phyloP scores from a whole-genome alignment of 2,888 invertebrate species.

The Antheraea yamamai region DNA sequence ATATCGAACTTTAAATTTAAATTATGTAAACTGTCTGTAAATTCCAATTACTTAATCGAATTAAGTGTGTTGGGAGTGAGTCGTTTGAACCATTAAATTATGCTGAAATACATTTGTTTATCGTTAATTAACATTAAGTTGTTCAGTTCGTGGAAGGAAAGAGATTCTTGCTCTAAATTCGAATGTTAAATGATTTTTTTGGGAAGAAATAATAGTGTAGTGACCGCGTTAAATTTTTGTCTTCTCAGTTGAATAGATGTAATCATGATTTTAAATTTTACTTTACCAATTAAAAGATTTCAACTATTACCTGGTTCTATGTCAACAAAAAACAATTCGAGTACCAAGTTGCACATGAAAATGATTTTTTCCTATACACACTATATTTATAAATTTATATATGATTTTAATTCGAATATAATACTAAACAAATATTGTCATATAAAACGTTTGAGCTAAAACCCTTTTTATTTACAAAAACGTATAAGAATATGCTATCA shows the following conservation, averaged over 20 bases:
- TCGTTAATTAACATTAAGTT: neutral
- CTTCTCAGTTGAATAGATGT: neutral
- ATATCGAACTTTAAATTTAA: slow-evolving; percentile 5
- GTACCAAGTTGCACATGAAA: neutral
- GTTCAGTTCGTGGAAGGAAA: neutral
- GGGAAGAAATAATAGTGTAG: neutral
- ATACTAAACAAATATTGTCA: neutral
- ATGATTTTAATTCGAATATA: neutral
- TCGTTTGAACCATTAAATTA: slow-evolving; percentile 5
- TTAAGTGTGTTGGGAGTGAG: neutral
- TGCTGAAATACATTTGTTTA: neutral
- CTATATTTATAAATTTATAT: neutral
- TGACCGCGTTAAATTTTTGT: neutral
- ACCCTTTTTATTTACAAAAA: too few species aligned
- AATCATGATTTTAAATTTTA: neutral
- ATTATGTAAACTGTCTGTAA: neutral
- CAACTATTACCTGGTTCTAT: neutral
- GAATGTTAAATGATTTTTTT: neutral
- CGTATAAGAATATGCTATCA: too few species aligned
- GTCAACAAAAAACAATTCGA: neutral
- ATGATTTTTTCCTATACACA: neutral
- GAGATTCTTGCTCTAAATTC: neutral
- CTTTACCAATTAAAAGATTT: neutral
- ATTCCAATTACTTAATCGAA: slow-evolving; percentile 10
- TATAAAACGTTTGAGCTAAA: neutral